Evolutionary conservation across 2,888 invertebrate genomes (phyloP).

Genomic region (Aquatica leii): DNA sequence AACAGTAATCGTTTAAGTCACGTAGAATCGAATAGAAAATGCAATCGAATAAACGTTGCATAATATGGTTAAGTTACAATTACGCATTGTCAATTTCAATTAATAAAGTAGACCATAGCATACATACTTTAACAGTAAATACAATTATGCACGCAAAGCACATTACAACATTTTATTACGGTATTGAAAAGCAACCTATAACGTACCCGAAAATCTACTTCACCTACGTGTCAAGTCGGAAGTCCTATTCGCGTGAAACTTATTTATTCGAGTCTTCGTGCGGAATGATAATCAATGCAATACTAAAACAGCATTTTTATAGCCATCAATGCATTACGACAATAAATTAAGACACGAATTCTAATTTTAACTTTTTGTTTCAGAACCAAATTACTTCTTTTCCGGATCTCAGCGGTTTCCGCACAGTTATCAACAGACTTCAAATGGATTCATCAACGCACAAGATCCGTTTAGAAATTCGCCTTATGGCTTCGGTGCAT

Average conservation of each 20-base stretch:
- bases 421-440: constrained; percentile 50
- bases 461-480: constrained; percentile 52
- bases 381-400: constrained; percentile 59
- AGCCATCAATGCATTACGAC: not conserved
- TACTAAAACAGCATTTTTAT: constrained; percentile 7
- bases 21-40: not conserved
- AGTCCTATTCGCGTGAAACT: constrained; percentile 39
- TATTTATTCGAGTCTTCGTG: constrained; percentile 38
- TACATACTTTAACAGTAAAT: constrained; percentile 7
- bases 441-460: constrained; percentile 46
- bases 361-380: constrained; percentile 45
- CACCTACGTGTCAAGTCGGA: constrained; percentile 42
- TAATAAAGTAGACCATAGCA: not conserved
- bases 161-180: constrained; percentile 30
- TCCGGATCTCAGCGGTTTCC: constrained; percentile 52
- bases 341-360: not conserved
- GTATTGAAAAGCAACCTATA: constrained; percentile 33
- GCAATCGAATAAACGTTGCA: not conserved
- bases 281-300: constrained; percentile 41
- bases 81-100: constrained; percentile 5
- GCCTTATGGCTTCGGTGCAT: constrained; percentile 46
- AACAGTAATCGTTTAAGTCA: too few relatives aligned
- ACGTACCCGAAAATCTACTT: constrained; percentile 42
- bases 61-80: constrained; percentile 7
- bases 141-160: constrained; percentile 20